Percentiles rank a stretch among this genome's conserved stretches.
Evolutionary conservation across 2,888 invertebrate genomes (phyloP).

Genomic region (Pseudococcus jackbeardsleyi): DNA sequence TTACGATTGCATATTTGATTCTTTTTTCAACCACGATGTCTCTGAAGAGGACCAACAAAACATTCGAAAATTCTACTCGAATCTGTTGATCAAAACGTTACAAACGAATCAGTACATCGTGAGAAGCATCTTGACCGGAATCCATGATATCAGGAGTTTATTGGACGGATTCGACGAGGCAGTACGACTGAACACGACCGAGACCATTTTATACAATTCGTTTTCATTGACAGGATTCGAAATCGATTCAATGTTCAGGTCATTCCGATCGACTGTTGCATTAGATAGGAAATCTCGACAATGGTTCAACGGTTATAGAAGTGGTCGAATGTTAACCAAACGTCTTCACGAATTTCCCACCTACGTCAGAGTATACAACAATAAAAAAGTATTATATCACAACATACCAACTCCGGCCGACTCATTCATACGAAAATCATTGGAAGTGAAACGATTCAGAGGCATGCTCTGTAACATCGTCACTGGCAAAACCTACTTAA

Average conservation of each 20-base stretch:
- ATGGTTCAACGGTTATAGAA: neutral
- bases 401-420: neutral
- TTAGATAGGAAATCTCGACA: neutral
- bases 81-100: neutral
- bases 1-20: neutral
- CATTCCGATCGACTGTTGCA: neutral
- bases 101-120: neutral
- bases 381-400: neutral
- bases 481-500: neutral
- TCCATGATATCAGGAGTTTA: neutral
- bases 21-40: neutral
- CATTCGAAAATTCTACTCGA: neutral
- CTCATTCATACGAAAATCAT: neutral
- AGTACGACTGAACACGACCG: neutral
- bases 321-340: neutral
- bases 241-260: neutral
- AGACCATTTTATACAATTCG: slow-evolving; percentile 14
- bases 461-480: neutral
- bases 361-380: neutral
- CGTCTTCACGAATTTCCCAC: neutral
- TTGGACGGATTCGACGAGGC: neutral
- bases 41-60: neutral
- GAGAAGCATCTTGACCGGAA: neutral
- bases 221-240: slow-evolving; percentile 18
- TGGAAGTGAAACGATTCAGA: slow-evolving; percentile 1